Base-by-base conservation (phyloP, 1,140 invertebrate genomes). In the Vollenhovia emeryi region DNA sequence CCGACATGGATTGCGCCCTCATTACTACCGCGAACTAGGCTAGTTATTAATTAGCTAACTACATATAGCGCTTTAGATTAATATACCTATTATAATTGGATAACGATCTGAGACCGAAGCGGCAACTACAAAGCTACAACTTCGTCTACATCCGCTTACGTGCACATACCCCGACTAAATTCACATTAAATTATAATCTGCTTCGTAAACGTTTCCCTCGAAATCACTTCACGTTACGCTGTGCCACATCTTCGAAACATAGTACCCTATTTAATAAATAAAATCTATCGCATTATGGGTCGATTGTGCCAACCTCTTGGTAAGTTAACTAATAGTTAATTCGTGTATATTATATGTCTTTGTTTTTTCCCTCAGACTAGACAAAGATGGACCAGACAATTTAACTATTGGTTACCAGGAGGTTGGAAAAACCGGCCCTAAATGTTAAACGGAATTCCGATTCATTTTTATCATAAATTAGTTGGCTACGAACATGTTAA, bases 41-140 rank as follows among this genome's bases (percentile, higher is more conserved):
- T 73, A 82, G 73, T 82, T 82, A 73, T 73, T 82, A 82, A 82
- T 73, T 57, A 82, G 66, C 24, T 57, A 30, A 71, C 30, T 82
- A 52, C 24, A 71, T 33, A 59, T 73, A 40, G 66, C 66, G 27
- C 40, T 82, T 82, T 59, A 82, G 78, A 82, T 71, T 69, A 66
- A 86, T 89, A 36, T 27, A 83, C 6, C 33, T 62, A 87, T 64
- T 64, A 36, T 64, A 88, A 85, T 88, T 89, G 75, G 74, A 87
- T 88, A 85, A 87, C 43, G 76, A 75, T 45, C 55, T 50, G 74
- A 87, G 84, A 75, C 74, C 59, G 52, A 85, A 57, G 66, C 57
- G 27, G 43, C 43, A 71, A 57, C 85, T 86, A 66, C 52, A 76
- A 85, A 89, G 83, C 88, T 88, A 60, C 71, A 86, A 66, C 52